Evolutionary conservation across 2,797 vertebrate genomes (phyloP), one percentile per base, ranked within the genome.

Genomic region (Clarias fuscus): DNA sequence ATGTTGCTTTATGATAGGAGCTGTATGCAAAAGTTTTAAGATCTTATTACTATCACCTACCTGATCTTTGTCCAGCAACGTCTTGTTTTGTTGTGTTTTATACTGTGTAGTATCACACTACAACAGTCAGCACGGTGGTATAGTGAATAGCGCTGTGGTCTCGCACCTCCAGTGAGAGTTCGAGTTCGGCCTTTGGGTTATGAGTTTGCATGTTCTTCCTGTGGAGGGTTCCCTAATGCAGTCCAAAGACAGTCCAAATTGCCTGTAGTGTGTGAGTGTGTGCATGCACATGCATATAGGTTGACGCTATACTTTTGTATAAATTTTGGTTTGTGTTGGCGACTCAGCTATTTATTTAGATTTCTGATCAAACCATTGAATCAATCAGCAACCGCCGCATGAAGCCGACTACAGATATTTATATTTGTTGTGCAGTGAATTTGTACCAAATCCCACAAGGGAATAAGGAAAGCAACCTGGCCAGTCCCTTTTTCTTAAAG

Each of bases 401-500:
- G 27, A 81, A 65, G 7, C 33, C 1, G 67, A 37, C 67, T 70
- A 83, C 71, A 17, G 37, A n/a, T 0, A 80, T 88, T 86, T 85
- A 72, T 67, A 58, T 48, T 2, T 7, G 80, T 64, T 70, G 53
- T 56, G 20, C 1, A 40, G 5, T 8, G 4, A 61, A 65, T 14
- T 20, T 43, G 53, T 5, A 3, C 72, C 48, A 82, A 40, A 67
- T 15, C 80, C 48, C 24, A 77, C 61, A 4, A 88, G 88, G 88
- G 83, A 48, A 84, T 58, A n/a, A 40, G 20, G 84, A 77, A 85
- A 89, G 86, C 67, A 84, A 64, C 83, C 62, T 68, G 78, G 89
- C 82, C 73, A 59, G 82, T 88, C 86, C 84, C 89, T 85, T 81
- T 37, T 85, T 83, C 77, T 85, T 91, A 56, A 58, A 85, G 83